Conservation (phyloP, 2,888 invertebrate species). For the Melinaea menophilus region DNA sequence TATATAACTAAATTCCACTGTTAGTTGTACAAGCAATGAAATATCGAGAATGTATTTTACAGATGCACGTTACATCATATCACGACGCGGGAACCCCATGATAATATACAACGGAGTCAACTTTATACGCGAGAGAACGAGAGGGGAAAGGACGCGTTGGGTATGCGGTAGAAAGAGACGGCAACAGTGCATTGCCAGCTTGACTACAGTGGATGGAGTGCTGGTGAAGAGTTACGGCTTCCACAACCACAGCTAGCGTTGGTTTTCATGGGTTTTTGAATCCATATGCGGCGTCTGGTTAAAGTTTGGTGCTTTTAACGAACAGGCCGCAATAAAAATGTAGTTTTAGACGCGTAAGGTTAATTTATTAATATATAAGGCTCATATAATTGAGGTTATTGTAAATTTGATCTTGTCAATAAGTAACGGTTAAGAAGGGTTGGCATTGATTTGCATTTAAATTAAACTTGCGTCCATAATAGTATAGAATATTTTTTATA, state of each 20-base stretch:
- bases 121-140: constrained; percentile 54
- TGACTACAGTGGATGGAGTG: constrained; percentile 50
- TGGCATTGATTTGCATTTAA: too few species aligned
- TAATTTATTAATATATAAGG: too few species aligned
- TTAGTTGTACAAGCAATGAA: background rate
- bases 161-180: constrained; percentile 60
- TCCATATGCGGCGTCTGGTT: too few species aligned
- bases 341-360: too few species aligned
- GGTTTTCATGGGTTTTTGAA: background rate
- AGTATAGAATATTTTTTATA: too few species aligned
- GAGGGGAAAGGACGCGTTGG: constrained; percentile 52
- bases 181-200: constrained; percentile 51
- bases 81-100: constrained; percentile 62
- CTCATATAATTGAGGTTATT: too few species aligned
- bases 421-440: too few species aligned
- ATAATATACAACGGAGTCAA: constrained; percentile 53
- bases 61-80: constrained; percentile 48
- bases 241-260: constrained; percentile 57
- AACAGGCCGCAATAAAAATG: too few species aligned
- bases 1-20: background rate
- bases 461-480: too few species aligned
- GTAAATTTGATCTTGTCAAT: too few species aligned
- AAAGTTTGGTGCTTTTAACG: too few species aligned
- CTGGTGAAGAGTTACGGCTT: constrained; percentile 50
- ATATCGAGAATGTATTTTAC: constrained; percentile 26